phyloP scores from a whole-genome alignment of 1,140 invertebrate species.

The Anagrus nilaparvatae region DNA sequence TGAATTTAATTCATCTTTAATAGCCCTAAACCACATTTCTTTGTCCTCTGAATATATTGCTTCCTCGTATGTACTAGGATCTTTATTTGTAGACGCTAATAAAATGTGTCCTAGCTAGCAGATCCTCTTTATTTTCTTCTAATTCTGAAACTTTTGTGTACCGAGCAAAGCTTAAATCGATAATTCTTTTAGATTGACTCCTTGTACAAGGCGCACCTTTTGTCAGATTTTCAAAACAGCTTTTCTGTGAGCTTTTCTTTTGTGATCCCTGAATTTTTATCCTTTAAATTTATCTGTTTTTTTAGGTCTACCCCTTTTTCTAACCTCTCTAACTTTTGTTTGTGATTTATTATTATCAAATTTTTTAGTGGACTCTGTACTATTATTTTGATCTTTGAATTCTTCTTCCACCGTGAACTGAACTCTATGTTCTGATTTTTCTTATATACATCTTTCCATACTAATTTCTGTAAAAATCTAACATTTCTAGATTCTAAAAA shows the following conservation, averaged over 20 bases:
- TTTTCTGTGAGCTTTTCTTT: constrained; percentile 7
- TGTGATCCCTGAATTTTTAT: constrained; percentile 1
- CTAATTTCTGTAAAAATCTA: too few species aligned
- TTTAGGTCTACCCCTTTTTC: too few species aligned
- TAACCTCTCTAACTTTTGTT: too few species aligned
- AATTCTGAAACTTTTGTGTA: constrained; percentile 6
- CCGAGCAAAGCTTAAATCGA: too few species aligned
- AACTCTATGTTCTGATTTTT: background rate
- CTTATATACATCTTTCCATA: constrained; percentile 13
- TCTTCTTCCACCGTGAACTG: background rate
- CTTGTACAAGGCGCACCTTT: constrained; percentile 5
- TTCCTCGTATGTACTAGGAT: constrained; percentile 18
- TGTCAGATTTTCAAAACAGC: too few species aligned
- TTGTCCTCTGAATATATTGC: constrained; percentile 16
- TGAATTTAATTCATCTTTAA: constrained; percentile 21
- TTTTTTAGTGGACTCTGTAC: too few species aligned
- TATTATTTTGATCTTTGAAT: constrained; percentile 1
- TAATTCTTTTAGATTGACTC: constrained; percentile 9
- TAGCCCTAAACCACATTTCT: constrained; percentile 20
- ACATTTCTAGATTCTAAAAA: too few species aligned
- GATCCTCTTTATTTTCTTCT: constrained; percentile 7
- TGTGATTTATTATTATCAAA: too few species aligned
- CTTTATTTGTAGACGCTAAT: constrained; percentile 12
- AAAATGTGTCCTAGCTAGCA: too few species aligned
- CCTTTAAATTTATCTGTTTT: too few species aligned